A percentile compares a stretch with the other conserved stretches of the same genome.
Evolutionary conservation across 2,797 vertebrate species (phyloP).

Genomic region (Siniperca obscura): DNA sequence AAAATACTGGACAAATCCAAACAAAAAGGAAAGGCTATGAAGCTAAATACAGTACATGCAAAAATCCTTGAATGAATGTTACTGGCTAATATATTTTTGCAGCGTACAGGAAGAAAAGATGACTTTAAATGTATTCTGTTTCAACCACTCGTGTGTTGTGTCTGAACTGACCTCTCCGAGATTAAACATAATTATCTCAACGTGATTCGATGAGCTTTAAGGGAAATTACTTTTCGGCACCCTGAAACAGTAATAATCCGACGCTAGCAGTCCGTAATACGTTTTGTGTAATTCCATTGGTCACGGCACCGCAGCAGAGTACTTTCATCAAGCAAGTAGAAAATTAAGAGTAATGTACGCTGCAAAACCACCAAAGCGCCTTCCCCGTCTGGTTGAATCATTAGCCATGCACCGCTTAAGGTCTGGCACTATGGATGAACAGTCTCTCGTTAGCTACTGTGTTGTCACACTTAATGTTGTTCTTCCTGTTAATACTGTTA

Average conservation of each 20-base stretch:
- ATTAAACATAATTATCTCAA: constrained; percentile 72
- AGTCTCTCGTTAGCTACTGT: constrained; percentile 52
- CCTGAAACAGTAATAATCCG: constrained; percentile 60
- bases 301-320: constrained; percentile 59
- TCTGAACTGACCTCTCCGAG: constrained; percentile 64
- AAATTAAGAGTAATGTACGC: constrained; percentile 74
- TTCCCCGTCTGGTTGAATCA: constrained; percentile 59
- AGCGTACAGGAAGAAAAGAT: constrained; percentile 50
- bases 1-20: constrained; percentile 40
- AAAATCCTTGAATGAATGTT: constrained; percentile 62
- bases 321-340: constrained; percentile 67
- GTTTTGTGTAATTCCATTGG: constrained; percentile 68
- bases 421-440: constrained; percentile 66
- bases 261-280: constrained; percentile 57
- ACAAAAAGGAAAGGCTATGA: constrained; percentile 58
- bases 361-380: constrained; percentile 58
- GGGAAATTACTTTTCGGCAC: constrained; percentile 64
- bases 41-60: constrained; percentile 77
- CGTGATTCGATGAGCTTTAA: constrained; percentile 71
- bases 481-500: constrained; percentile 56
- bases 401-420: constrained; percentile 58
- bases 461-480: constrained; percentile 37
- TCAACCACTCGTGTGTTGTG: constrained; percentile 49
- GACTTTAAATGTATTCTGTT: constrained; percentile 54
- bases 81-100: constrained; percentile 62